Base-by-base conservation (phyloP, 1,140 invertebrate genomes). In the Drosophila tani region DNA sequence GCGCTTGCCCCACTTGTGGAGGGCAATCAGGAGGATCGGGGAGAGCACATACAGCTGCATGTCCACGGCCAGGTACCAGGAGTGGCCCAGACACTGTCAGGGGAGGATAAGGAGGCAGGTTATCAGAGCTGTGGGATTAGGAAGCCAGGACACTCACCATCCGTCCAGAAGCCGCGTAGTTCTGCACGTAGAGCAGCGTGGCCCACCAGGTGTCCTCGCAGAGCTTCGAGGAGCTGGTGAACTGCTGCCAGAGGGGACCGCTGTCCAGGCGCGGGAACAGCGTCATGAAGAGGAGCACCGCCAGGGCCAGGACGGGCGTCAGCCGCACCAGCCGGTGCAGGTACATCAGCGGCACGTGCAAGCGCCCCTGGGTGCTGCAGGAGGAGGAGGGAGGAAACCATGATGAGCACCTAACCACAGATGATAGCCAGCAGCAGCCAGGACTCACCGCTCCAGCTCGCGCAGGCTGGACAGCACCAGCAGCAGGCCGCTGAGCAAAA, bases 31-130 rank as follows among this genome's bases (percentile, higher is more conserved):
- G 46, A 98, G 93, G 17, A 97, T 92, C 0, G 97, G 96, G 14
- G 96, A 95, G 5, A 97, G 87, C 51, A 97, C 93, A 87, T 97
- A 97, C 57, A 98, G 94, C 91, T 98, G 97, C 76, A 97, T 97
- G 86, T 98, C 97, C 55, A 97, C 96, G 1, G 97, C 96, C 57
- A 98, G 93, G 81, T 98, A 98, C 97, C 97, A 98, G 0, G 96
- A 95, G 94, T 97, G 97, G 46, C 96, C 96, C 95, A 98, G 96
- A 82, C 97, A 98, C 97, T 97, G 92, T 50, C 94, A 93, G 14
- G 17, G 21, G 21, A 24, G 21, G 21, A 24, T 2, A 12, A 47
- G 24, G 1, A 19, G n/a, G 19, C 27, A 29, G 27, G 3, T 7
- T 2, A n/a, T 2, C 27, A 49, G 14, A 47, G 5, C 7, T 38